Evolutionary conservation across 2,113 vertebrate species (phyloP), one percentile per base, ranked within the genome.

Genomic region (Bufo bufo): DNA sequence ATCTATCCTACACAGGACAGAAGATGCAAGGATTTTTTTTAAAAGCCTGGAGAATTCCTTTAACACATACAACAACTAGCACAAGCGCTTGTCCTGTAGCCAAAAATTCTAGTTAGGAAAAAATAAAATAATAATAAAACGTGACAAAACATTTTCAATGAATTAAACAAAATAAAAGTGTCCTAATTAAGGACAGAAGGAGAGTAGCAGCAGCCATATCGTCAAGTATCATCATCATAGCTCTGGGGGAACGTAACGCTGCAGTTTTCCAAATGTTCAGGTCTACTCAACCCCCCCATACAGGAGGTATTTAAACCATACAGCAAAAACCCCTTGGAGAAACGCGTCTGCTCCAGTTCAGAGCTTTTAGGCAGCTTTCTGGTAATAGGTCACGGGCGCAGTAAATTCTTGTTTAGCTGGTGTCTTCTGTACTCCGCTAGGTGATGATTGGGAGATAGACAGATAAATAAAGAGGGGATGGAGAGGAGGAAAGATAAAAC

Each of bases 401-500:
- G 91, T 93, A 93, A 95, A 93, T 92, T 93, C 89, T 77, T 86
- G 91, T 91, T 92, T 93, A 91, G 88, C 87, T 33, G 83, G 66
- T 74, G 91, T 87, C 90, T 87, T 58, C 33, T 33, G 33, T 33
- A 77, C 5, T 19, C 11, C 45, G 23, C 5, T 13, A 11, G 16
- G 23, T 20, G 16, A 52, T 50, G 54, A 81, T 71, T 13, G 77
- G 50, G 33, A 69, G 19, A 77, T 5, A 47, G 52, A 59, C 17
- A 33, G 16, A 58, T 12, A 77, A 85, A 58, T 74, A 61, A 52
- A 50, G 72, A 20, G 2, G 3, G 9, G 43, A 33, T 16, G 52
- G 8, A 7, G 63, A 20, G 5, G 11, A 65, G 2, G 92, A 78
- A 89, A 74, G 1, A 93, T 72, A 86, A 84, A 87, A 92, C 87